Evolutionary conservation across 2,113 vertebrate species (phyloP).

Genomic region (Melanerpes formicivorus): DNA sequence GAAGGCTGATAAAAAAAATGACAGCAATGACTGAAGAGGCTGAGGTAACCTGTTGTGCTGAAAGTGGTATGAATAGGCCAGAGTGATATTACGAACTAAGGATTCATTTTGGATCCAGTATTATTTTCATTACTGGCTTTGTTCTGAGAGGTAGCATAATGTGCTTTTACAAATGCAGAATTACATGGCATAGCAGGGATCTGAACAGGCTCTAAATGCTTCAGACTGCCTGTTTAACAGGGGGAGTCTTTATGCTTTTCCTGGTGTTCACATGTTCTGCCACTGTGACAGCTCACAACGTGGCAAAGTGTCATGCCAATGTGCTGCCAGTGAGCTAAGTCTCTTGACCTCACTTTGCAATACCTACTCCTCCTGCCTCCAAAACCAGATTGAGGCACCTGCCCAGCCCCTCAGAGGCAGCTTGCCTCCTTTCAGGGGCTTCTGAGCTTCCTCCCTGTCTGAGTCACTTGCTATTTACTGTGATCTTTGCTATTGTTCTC

Average conservation of each 20-base stretch:
- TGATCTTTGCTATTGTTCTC: background rate
- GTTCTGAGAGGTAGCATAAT: no score
- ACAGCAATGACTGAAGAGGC: background rate
- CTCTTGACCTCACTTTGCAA: background rate
- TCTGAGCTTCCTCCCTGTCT: background rate
- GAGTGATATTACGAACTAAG: background rate
- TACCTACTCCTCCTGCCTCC: background rate
- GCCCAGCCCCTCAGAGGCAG: background rate
- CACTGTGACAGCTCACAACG: background rate
- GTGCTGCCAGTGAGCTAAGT: background rate
- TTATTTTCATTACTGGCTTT: background rate
- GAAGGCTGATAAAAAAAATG: background rate
- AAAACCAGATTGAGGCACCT: background rate
- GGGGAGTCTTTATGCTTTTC: background rate
- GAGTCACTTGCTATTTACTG: background rate
- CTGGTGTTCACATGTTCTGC: background rate
- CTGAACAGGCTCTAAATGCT: background rate
- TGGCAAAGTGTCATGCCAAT: background rate
- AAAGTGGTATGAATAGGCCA: background rate
- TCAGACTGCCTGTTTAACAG: background rate
- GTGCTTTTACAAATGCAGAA: background rate
- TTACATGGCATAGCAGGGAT: fast-evolving
- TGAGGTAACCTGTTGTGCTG: background rate
- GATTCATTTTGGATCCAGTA: background rate
- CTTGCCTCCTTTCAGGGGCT: background rate